Base-by-base conservation (phyloP, 2,113 vertebrate genomes). In the Nothocercus nigrocapillus region DNA sequence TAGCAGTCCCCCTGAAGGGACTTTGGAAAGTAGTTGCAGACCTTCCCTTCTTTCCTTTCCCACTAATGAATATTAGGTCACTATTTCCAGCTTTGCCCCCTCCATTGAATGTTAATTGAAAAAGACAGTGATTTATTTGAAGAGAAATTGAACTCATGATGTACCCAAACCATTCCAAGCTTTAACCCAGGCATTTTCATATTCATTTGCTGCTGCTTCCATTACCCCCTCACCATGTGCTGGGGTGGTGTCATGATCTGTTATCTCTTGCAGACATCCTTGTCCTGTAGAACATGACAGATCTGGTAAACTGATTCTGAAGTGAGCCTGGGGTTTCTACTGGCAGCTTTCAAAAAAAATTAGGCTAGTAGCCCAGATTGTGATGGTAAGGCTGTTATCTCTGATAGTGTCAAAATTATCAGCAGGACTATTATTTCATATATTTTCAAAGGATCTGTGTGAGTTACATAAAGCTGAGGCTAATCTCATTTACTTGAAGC, bases 391-490 rank as follows among this genome's bases (percentile, higher is more conserved):
- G 32, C 34, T 82, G 17, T 75, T 78, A 64, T 49, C 54, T 85
- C 64, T 62, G 40, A 28, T 30, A 85, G 56, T 24, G 25, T 51
- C 42, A 79, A 85, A 93, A 89, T 51, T 79, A 90, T 69, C 49
- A 62, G 19, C n/a, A 83, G 6, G n/a, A 85, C 56, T 68, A 58
- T 76, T 56, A 70, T 91, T 96, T 88, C 13, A 5, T 42, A 20
- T 70, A 13, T 91, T 89, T 95, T 86, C 63, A 83, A 89, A 93
- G 75, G 9, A 77, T 82, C 63, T 88, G 10, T 25, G 61, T 63
- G 51, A 77, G 58, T 54, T 84, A 56, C 40, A 72, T 27, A 68
- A 86, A 36, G 13, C 58, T 79, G 66, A 66, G 73, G 63, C 62
- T 83, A 85, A 90, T 90, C 51, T 86, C 30, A 85, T 83, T 76